These are phyloP conservation scores for Microcebus murinus DNA, from an alignment of 2,113 vertebrate species.

Conservation along the genomic window DNA sequence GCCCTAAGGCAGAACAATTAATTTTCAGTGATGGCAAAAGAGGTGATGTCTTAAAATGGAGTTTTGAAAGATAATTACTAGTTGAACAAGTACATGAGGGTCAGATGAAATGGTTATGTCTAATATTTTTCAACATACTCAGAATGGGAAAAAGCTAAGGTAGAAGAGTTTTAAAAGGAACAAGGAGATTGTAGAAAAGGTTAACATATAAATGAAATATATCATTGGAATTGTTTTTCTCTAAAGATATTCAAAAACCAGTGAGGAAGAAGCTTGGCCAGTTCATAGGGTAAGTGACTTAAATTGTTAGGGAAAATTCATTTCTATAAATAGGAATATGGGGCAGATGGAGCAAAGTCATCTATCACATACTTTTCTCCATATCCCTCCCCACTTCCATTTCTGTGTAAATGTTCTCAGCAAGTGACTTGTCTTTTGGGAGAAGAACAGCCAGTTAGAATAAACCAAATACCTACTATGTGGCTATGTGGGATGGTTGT, in stretches of 20 bases:
- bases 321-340: neutral
- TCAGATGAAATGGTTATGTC: neutral
- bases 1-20: neutral
- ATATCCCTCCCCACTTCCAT: neutral
- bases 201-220: neutral
- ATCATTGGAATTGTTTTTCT: neutral
- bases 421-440: neutral
- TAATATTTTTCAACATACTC: neutral
- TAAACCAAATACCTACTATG: neutral
- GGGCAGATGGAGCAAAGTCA: neutral
- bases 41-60: neutral
- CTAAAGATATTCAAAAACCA: neutral
- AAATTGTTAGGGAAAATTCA: neutral
- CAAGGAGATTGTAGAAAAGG: neutral
- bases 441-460: neutral
- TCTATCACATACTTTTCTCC: neutral
- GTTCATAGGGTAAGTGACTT: neutral
- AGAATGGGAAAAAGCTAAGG: neutral
- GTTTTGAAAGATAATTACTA: constrained; percentile 42
- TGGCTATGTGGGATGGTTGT: neutral
- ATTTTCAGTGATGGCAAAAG: constrained; percentile 13
- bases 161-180: neutral
- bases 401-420: neutral
- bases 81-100: neutral
- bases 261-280: neutral